These are phyloP conservation scores for Gymnodraco acuticeps DNA, from an alignment of 2,797 vertebrate genomes.

Conservation along the genomic window DNA sequence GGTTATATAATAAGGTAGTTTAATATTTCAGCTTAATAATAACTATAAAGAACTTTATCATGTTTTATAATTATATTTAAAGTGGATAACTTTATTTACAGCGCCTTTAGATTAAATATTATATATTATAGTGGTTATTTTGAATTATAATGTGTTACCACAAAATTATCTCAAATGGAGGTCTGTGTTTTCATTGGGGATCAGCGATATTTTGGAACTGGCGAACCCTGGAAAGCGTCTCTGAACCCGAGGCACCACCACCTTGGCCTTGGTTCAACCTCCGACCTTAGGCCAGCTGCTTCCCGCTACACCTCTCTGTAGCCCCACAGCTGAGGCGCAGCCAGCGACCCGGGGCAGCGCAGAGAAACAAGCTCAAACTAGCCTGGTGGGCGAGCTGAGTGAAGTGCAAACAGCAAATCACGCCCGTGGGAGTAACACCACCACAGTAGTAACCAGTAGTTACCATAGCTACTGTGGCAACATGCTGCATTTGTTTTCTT, in stretches of 20 bases:
- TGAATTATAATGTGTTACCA: too few relatives aligned
- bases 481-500: conserved; percentile 66
- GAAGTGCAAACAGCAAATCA: conserved; percentile 41
- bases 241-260: neutral
- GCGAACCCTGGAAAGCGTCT: neutral
- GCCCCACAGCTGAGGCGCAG: conserved; percentile 20
- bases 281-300: neutral
- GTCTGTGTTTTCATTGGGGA: neutral
- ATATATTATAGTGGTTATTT: too few relatives aligned
- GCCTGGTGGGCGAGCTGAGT: conserved; percentile 38
- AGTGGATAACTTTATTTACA: too few relatives aligned
- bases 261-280: neutral
- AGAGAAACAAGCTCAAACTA: conserved; percentile 43
- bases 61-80: too few relatives aligned
- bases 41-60: too few relatives aligned
- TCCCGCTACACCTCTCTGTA: conserved; percentile 6
- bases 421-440: conserved; percentile 50
- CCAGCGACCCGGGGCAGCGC: conserved; percentile 20
- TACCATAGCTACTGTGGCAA: conserved; percentile 70
- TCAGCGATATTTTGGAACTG: neutral
- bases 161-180: neutral
- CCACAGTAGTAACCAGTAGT: conserved; percentile 49
- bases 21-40: too few relatives aligned
- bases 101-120: too few relatives aligned
- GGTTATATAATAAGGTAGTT: too few relatives aligned